Percentiles rank a stretch among this genome's conserved stretches.
Evolutionary conservation across 2,113 vertebrate species (phyloP).

Genomic region (Pampusana beccarii): DNA sequence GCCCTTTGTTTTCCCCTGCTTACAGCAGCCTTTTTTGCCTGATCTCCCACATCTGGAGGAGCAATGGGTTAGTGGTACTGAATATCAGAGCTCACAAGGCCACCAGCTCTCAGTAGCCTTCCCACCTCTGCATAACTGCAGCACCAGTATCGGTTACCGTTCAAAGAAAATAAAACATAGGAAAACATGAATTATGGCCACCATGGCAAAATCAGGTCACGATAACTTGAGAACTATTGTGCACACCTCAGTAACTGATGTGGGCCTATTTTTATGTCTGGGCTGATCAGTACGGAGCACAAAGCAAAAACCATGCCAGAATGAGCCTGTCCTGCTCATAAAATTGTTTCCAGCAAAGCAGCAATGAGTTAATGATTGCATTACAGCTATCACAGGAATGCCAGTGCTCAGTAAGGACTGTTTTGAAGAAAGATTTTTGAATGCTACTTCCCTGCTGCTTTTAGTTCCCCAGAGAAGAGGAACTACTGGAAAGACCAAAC

Average conservation of each 20-base stretch:
- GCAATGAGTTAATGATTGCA: neutral
- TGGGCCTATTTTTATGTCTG: neutral
- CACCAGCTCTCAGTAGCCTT: neutral
- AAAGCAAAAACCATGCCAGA: neutral
- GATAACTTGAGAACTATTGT: accelerated
- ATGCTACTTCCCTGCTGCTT: neutral
- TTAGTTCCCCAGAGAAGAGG: neutral
- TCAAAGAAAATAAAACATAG: neutral
- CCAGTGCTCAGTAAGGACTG: neutral
- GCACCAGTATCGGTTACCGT: accelerated
- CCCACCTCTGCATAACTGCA: neutral
- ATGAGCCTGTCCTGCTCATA: neutral
- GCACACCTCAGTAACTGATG: neutral
- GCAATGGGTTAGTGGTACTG: accelerated
- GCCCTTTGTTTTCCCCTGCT: neutral
- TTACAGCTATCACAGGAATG: neutral
- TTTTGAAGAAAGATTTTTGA: neutral
- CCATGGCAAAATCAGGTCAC: neutral
- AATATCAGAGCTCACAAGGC: neutral
- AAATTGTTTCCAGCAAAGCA: neutral
- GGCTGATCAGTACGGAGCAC: neutral
- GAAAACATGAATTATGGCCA: neutral
- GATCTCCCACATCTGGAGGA: neutral
- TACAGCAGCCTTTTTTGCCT: neutral
- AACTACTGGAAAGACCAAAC: neutral